Percentiles rank a stretch among this genome's conserved stretches.
These are phyloP conservation scores for Drosophila siamana DNA, from an alignment of 2,888 invertebrate species.

Conservation along the genomic window DNA sequence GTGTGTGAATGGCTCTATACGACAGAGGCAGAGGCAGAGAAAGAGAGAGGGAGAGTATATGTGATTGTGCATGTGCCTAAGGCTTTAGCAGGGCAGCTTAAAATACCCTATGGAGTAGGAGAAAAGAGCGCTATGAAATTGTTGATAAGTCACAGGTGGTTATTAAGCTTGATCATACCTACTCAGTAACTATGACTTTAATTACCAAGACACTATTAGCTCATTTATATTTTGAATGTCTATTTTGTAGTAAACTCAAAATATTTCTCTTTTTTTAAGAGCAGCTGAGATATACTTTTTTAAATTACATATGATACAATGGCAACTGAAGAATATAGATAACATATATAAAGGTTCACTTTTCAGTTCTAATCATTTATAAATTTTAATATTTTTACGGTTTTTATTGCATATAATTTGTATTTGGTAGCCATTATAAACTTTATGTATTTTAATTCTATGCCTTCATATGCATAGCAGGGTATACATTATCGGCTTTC, in stretches of 20 bases:
- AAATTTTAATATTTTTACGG: no score
- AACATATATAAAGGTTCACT: no score
- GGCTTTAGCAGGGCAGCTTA: neutral
- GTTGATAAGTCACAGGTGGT: neutral
- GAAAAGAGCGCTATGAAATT: neutral
- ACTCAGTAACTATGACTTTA: neutral
- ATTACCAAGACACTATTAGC: neutral
- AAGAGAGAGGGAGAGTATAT: neutral
- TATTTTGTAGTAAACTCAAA: no score
- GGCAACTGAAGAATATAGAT: no score
- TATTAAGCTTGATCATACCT: neutral
- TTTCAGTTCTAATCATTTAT: no score
- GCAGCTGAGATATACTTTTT: neutral
- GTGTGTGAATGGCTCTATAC: neutral
- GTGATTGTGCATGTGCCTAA: neutral
- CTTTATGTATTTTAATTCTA: neutral
- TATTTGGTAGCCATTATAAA: no score
- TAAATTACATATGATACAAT: no score
- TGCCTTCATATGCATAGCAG: neutral
- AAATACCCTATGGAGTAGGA: conserved; percentile 4
- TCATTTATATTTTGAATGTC: no score
- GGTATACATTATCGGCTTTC: neutral
- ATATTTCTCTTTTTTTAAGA: no score
- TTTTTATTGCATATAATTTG: no score
- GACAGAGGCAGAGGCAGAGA: no score